Percentiles rank a stretch among this genome's conserved stretches.
These are phyloP conservation scores for Leptonema lineaticorne DNA, from an alignment of 1,140 invertebrate species.

Conservation along the genomic window DNA sequence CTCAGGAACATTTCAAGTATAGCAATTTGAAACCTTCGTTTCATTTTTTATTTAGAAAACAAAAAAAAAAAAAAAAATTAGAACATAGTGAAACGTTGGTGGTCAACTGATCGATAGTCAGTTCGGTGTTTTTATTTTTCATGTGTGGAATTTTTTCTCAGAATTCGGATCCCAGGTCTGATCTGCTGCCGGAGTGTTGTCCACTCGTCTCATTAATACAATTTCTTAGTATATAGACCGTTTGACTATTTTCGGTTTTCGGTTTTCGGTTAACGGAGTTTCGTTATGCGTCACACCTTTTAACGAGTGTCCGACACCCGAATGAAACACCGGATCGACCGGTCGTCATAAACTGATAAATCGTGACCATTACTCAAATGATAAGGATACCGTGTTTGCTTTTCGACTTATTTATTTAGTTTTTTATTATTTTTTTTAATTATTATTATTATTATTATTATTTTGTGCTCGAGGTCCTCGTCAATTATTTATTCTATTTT, in stretches of 20 bases:
- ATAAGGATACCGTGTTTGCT: background rate
- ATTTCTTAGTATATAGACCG: background rate
- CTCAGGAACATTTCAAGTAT: too few relatives aligned
- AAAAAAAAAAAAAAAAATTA: too few relatives aligned
- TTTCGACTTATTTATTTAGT: too few relatives aligned
- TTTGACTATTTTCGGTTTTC: background rate
- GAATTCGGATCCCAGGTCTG: background rate
- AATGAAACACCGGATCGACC: background rate
- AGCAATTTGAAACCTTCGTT: too few relatives aligned
- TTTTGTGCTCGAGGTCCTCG: too few relatives aligned
- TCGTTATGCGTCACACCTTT: background rate
- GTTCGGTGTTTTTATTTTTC: background rate
- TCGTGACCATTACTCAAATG: background rate
- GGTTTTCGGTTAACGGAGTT: background rate
- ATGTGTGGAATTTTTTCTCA: background rate
- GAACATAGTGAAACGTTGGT: too few relatives aligned
- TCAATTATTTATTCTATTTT: too few relatives aligned
- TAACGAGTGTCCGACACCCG: background rate
- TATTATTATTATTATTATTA: too few relatives aligned
- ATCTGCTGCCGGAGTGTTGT: background rate
- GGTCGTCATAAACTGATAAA: constrained; percentile 1
- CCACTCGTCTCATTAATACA: background rate
- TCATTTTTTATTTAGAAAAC: too few relatives aligned
- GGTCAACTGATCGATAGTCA: background rate
- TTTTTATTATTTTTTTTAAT: too few relatives aligned